phyloP scores from a whole-genome alignment of 2,113 vertebrate genomes.

The Brachypteracias leptosomus region DNA sequence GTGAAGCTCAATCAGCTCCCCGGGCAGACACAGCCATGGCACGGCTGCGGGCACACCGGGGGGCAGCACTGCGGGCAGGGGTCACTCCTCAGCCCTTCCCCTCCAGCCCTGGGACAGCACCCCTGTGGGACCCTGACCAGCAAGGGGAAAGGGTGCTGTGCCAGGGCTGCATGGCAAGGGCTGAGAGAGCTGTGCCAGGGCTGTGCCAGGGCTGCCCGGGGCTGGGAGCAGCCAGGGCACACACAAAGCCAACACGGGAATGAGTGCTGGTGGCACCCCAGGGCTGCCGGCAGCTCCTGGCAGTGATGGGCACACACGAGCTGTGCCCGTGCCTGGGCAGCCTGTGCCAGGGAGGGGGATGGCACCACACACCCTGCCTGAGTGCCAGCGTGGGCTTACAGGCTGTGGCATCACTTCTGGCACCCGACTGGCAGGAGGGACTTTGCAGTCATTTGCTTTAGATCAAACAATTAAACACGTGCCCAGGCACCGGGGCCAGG shows the following conservation, averaged over 20 bases:
- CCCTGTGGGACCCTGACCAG: neutral
- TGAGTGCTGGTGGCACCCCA: neutral
- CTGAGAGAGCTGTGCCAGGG: too few species aligned
- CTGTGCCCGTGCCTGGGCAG: fast-evolving
- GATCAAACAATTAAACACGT: neutral
- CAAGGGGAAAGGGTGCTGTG: neutral
- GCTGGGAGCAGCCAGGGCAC: neutral
- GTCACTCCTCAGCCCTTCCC: neutral
- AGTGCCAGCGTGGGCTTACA: fast-evolving
- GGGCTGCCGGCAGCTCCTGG: neutral
- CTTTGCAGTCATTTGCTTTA: neutral
- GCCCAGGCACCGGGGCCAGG: neutral
- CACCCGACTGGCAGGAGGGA: neutral
- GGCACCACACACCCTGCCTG: neutral
- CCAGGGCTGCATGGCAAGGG: neutral
- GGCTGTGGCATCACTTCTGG: neutral
- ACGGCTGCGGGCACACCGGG: fast-evolving
- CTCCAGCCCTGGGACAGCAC: too few species aligned
- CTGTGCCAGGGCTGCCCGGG: too few species aligned
- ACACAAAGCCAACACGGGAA: neutral
- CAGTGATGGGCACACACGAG: too few species aligned
- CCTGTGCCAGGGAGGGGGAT: neutral
- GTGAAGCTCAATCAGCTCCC: neutral
- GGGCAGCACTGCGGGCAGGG: neutral
- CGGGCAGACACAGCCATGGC: neutral